Base-by-base conservation (phyloP, 1,140 invertebrate genomes). In the Macrobrachium nipponense region DNA sequence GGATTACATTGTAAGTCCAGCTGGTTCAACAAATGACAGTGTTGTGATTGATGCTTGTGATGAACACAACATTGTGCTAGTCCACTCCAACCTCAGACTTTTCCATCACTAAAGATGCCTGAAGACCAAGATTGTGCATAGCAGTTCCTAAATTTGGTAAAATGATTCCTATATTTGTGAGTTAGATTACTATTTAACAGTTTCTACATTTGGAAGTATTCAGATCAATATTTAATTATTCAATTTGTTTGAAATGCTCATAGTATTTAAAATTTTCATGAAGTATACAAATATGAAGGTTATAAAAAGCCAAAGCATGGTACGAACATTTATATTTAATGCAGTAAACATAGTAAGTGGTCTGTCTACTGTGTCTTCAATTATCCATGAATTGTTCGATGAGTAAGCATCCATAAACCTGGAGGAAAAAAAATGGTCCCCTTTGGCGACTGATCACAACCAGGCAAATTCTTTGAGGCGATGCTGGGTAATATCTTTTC, bases 41-140 rank as follows among this genome's bases (percentile, higher is more conserved):
- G 94, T 93, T 87, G 96, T 99, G n/a, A 96, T 98, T 87, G 92
- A 95, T 78, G 97, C 98, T 17, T 99, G 98, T 91, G 94, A 99
- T 90, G 95, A 99, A 88, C 96, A 99, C 90, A 94, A 94, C 51
- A 98, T 99, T 83, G 93, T 94, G 2, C 91, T 99, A 89, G 94
- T 95, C 62, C 97, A 99, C 90, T 99, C 97, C n/a, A 96, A 95
- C 90, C 91, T 98, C 5, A 93, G 98, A 87, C 92, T 99, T 0
- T 99, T 99, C 94, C 98, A 99, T 91, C 98, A 99, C 92, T 98
- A 92, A 95, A 51, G 7, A 51, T 12, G 12, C 12, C 7, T 51
- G 51, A 51, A 51, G 51, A 12, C 51, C 7, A 51, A 51, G 51
- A 12, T 51, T 51, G 51, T 51, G 12, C 12, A 36, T 36, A 36